Evolutionary conservation across 2,888 invertebrate species (phyloP).

Genomic region (Pandemis cinnamomeana): DNA sequence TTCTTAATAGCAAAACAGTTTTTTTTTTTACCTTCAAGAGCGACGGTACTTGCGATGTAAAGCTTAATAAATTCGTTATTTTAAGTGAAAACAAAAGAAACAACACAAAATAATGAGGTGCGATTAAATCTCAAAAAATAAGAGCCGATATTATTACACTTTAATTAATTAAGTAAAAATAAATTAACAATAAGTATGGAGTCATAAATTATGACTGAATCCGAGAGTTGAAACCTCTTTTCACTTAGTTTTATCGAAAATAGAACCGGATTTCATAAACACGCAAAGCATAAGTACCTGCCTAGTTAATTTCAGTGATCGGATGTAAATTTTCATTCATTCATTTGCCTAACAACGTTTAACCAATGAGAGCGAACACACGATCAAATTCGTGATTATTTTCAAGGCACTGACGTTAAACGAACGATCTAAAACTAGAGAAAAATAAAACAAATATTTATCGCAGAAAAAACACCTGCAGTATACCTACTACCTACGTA

Average conservation of each 20-base stretch:
- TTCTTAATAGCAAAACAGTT: not conserved
- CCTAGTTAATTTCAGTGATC: slow-evolving; percentile 2
- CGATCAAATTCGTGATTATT: slow-evolving; percentile 1
- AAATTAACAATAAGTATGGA: too few relatives aligned
- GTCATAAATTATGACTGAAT: not conserved
- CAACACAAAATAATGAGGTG: too few relatives aligned
- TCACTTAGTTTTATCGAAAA: not conserved
- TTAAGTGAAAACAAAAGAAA: too few relatives aligned
- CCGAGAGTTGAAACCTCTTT: not conserved
- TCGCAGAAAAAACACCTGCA: not conserved
- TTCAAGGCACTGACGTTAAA: slow-evolving; percentile 3
- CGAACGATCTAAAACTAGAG: slow-evolving; percentile 10
- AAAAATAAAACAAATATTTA: not conserved
- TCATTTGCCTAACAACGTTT: not conserved
- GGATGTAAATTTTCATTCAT: not conserved
- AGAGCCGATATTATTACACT: too few relatives aligned
- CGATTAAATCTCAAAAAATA: too few relatives aligned
- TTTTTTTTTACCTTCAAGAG: not conserved
- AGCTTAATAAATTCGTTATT: too few relatives aligned
- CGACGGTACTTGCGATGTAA: too few relatives aligned
- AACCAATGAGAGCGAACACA: slow-evolving; percentile 12
- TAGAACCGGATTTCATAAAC: not conserved
- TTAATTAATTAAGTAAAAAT: too few relatives aligned
- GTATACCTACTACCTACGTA: not conserved
- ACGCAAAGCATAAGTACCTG: not conserved